Percentiles rank a stretch among this genome's conserved stretches.
These are phyloP conservation scores for Aleiodes alternator DNA, from an alignment of 2,888 invertebrate genomes.

Conservation along the genomic window DNA sequence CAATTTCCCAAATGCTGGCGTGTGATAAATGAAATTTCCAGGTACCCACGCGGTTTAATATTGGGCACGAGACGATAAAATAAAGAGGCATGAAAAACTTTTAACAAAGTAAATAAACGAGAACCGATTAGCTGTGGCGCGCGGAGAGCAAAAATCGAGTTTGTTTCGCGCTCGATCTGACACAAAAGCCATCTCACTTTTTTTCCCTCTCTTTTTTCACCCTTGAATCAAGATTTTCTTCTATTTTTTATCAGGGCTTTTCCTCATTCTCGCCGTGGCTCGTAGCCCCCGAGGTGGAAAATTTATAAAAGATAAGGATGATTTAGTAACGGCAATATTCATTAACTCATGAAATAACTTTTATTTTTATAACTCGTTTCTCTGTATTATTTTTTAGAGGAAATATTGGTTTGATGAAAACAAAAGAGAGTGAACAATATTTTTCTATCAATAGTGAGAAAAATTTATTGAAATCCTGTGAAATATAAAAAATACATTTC, in stretches of 20 bases:
- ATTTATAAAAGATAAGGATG: slow-evolving; percentile 59
- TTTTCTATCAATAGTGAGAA: too few species aligned
- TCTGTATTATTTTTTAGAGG: neutral
- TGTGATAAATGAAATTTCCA: slow-evolving; percentile 37
- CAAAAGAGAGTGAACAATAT: slow-evolving; percentile 4
- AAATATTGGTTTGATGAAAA: slow-evolving; percentile 23
- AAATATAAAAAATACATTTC: too few species aligned
- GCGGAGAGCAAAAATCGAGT: slow-evolving; percentile 41
- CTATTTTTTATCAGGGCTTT: slow-evolving; percentile 34
- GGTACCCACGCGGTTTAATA: neutral
- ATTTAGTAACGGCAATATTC: slow-evolving; percentile 57
- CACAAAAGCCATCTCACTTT: slow-evolving; percentile 22
- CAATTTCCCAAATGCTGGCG: slow-evolving; percentile 30
- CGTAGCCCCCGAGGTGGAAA: slow-evolving; percentile 47
- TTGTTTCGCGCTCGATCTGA: slow-evolving; percentile 48
- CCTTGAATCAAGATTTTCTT: slow-evolving; percentile 15
- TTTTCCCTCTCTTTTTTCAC: slow-evolving; percentile 12
- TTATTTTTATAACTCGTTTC: slow-evolving; percentile 12
- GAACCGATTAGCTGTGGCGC: slow-evolving; percentile 8
- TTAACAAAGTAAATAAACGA: slow-evolving; percentile 3
- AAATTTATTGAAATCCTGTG: too few species aligned
- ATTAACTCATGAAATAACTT: slow-evolving; percentile 50
- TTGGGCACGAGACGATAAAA: neutral
- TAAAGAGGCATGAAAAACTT: neutral
- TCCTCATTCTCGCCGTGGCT: slow-evolving; percentile 18